These are phyloP conservation scores for Pseudoatta argentina DNA, from an alignment of 1,140 invertebrate species.

Conservation along the genomic window DNA sequence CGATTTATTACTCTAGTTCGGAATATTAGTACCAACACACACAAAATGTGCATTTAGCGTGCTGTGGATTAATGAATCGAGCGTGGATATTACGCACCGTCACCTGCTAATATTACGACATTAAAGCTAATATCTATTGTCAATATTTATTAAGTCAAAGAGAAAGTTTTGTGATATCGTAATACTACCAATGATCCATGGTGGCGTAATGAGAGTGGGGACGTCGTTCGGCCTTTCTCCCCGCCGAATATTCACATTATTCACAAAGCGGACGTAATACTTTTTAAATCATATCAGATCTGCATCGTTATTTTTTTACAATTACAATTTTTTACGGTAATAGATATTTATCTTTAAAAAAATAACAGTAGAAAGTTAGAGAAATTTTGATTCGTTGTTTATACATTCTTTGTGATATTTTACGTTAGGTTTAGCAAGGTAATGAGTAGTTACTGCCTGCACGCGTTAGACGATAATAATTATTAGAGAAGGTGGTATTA, in stretches of 20 bases:
- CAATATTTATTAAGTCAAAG: constrained; percentile 73
- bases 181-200: constrained; percentile 69
- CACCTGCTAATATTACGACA: constrained; percentile 44
- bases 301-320: background rate
- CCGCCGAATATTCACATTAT: constrained; percentile 71
- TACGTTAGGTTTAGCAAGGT: background rate
- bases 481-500: background rate
- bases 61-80: background rate
- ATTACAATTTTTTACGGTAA: background rate
- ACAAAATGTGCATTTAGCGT: background rate
- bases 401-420: background rate
- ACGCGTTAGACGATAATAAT: constrained; percentile 16
- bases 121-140: constrained; percentile 70
- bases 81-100: background rate
- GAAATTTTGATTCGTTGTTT: background rate
- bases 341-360: background rate
- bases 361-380: background rate
- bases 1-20: background rate
- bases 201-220: constrained; percentile 62
- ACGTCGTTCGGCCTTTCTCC: constrained; percentile 69
- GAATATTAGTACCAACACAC: background rate
- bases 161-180: constrained; percentile 75
- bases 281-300: background rate
- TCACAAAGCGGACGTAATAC: constrained; percentile 35
- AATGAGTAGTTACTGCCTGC: constrained; percentile 3